Conservation (phyloP, 1,140 invertebrate genomes). For the Leptoteleia sp. region DNA sequence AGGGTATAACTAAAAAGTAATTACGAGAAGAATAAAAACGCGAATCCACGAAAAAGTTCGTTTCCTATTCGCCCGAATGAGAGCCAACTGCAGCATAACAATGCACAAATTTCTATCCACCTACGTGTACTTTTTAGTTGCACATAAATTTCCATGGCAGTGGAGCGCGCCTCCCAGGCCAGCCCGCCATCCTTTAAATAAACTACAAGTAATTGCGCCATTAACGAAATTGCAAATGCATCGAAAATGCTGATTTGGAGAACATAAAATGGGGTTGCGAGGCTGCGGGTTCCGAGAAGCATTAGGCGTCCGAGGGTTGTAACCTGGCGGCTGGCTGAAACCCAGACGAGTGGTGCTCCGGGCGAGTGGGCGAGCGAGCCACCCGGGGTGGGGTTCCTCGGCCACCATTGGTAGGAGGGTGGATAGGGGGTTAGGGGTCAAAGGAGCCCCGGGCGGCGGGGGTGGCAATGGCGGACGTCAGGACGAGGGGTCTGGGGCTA, state of each 20-base stretch:
- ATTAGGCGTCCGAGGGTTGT: constrained; percentile 57
- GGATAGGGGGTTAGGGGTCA: constrained; percentile 54
- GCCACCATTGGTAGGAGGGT: constrained; percentile 59
- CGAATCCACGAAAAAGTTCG: too few species aligned
- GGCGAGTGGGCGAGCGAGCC: constrained; percentile 59
- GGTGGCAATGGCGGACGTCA: constrained; percentile 60
- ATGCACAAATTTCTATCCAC: too few species aligned
- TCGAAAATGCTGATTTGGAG: constrained; percentile 60
- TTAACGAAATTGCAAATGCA: constrained; percentile 59
- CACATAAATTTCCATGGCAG: constrained; percentile 33
- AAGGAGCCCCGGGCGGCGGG: constrained; percentile 46
- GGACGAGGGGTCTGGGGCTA: constrained; percentile 42
- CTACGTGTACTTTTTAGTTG: too few species aligned
- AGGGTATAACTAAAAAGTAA: too few species aligned
- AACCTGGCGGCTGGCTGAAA: constrained; percentile 66
- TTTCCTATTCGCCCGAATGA: too few species aligned
- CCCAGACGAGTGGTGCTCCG: constrained; percentile 56
- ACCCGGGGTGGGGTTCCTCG: constrained; percentile 52
- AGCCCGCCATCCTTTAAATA: constrained; percentile 39
- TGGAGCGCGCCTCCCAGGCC: constrained; percentile 11
- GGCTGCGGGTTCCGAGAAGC: constrained; percentile 60
- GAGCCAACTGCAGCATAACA: too few species aligned
- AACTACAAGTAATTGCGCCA: constrained; percentile 51
- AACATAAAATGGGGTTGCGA: constrained; percentile 58
- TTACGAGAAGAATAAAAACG: too few species aligned